phyloP scores from a whole-genome alignment of 1,140 invertebrate species.

The Aphidius ervi region DNA sequence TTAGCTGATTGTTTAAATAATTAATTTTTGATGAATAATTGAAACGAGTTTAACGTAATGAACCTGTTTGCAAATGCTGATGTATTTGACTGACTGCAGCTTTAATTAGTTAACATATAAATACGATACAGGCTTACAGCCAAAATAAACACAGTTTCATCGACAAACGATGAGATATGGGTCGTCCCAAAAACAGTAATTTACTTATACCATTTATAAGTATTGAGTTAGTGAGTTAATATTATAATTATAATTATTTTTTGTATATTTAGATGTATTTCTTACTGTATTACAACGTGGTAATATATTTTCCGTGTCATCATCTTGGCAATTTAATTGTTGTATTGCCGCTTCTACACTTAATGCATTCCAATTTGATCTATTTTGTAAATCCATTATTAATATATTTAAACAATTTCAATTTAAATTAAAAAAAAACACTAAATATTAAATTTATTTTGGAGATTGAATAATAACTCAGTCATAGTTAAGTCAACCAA shows the following conservation, averaged over 20 bases:
- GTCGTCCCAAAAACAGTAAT: not conserved
- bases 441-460: too few relatives aligned
- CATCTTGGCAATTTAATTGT: constrained; percentile 36
- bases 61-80: not conserved
- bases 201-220: constrained; percentile 4
- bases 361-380: constrained; percentile 52
- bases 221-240: not conserved
- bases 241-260: not conserved
- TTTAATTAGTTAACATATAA: constrained; percentile 1
- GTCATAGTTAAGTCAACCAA: too few relatives aligned
- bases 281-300: constrained; percentile 41
- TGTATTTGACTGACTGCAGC: not conserved
- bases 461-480: too few relatives aligned
- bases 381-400: constrained; percentile 48
- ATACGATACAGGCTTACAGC: constrained; percentile 27
- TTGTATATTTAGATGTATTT: constrained; percentile 2
- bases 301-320: constrained; percentile 28
- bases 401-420: constrained; percentile 2
- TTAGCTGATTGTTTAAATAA: not conserved
- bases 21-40: not conserved
- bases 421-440: not conserved
- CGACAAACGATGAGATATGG: not conserved
- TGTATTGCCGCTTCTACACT: constrained; percentile 48
- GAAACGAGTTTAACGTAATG: not conserved
- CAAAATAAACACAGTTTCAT: constrained; percentile 28